phyloP scores from a whole-genome alignment of 2,888 invertebrate species.

The Strigamia transsilvanica region DNA sequence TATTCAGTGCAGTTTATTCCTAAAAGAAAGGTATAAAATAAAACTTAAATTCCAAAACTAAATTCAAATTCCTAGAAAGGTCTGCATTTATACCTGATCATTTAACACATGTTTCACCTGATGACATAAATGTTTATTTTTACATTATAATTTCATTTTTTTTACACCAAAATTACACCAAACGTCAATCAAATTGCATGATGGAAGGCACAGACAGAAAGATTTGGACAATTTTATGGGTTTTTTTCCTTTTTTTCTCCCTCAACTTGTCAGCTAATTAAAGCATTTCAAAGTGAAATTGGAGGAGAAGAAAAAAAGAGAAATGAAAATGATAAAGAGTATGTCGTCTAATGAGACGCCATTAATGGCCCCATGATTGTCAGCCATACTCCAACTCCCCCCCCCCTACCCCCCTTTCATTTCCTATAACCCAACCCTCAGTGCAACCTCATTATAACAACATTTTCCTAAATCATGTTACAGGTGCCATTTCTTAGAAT shows the following conservation, averaged over 20 bases:
- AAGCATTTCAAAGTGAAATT: constrained; percentile 49
- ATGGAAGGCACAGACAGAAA: background rate
- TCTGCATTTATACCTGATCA: too few relatives aligned
- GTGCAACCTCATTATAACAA: constrained; percentile 5
- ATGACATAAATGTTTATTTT: background rate
- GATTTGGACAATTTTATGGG: background rate
- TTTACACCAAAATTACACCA: constrained; percentile 21
- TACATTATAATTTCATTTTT: background rate
- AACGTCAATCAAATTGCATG: constrained; percentile 30
- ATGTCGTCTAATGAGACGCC: constrained; percentile 49
- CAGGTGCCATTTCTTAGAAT: background rate
- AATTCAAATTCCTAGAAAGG: too few relatives aligned
- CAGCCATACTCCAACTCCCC: constrained; percentile 25
- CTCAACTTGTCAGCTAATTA: constrained; percentile 46
- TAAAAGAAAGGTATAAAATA: too few relatives aligned
- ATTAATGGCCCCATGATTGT: constrained; percentile 45
- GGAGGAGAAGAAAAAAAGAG: constrained; percentile 1
- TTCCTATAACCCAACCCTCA: constrained; percentile 32
- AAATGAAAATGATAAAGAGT: constrained; percentile 45
- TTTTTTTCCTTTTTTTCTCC: constrained; percentile 14
- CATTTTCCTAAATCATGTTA: background rate
- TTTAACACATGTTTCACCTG: too few relatives aligned
- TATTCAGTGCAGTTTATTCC: too few relatives aligned
- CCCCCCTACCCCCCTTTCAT: background rate
- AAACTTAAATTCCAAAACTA: too few relatives aligned